Conservation (phyloP, 1,140 invertebrate genomes). For the Tribolium castaneum region DNA sequence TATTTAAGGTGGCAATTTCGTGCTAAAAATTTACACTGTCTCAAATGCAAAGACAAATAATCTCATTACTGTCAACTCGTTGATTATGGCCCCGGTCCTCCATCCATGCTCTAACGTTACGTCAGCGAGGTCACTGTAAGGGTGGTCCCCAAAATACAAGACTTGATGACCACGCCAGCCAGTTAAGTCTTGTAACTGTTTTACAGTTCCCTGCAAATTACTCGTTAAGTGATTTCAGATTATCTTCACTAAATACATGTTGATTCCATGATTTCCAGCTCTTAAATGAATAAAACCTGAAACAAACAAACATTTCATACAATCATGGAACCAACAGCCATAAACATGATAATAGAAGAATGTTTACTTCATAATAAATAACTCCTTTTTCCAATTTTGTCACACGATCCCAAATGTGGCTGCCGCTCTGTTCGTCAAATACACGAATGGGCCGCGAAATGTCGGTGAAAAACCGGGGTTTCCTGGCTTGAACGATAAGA, state of each 20-base stretch:
- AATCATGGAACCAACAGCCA: slow-evolving; percentile 4
- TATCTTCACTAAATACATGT: not conserved
- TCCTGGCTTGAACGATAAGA: slow-evolving; percentile 93
- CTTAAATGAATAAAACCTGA: not conserved
- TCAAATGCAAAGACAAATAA: not conserved
- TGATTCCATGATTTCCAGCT: not conserved
- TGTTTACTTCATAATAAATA: slow-evolving; percentile 91
- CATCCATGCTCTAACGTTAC: slow-evolving; percentile 96
- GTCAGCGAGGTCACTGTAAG: slow-evolving; percentile 96
- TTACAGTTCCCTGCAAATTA: slow-evolving; percentile 84
- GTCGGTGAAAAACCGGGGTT: slow-evolving; percentile 96
- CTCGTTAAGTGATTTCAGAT: too few species aligned
- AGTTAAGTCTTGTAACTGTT: slow-evolving; percentile 90
- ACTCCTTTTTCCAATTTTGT: slow-evolving; percentile 86
- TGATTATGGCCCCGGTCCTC: slow-evolving; percentile 98
- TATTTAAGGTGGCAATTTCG: slow-evolving; percentile 92
- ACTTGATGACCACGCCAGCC: slow-evolving; percentile 93
- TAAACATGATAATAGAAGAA: slow-evolving; percentile 4
- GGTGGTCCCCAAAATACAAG: slow-evolving; percentile 97
- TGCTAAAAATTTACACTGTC: slow-evolving; percentile 71
- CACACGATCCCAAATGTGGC: slow-evolving; percentile 92
- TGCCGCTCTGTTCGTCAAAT: slow-evolving; percentile 84
- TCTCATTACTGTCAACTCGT: slow-evolving; percentile 81
- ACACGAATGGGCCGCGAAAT: slow-evolving; percentile 88
- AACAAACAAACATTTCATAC: not conserved